Evolutionary conservation across 1,140 invertebrate species (phyloP).

Genomic region (Drosophila funebris): DNA sequence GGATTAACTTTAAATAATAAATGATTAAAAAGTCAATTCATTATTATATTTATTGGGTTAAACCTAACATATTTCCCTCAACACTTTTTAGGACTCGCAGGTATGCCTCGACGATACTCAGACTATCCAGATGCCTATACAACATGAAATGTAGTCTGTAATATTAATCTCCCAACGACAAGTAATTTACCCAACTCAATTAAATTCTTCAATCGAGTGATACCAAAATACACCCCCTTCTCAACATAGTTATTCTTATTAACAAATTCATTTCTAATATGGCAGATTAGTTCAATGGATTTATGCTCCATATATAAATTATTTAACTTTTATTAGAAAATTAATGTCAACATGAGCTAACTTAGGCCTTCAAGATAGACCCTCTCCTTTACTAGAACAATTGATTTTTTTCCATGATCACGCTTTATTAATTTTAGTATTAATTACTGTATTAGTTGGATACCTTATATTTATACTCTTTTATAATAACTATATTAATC

Average conservation of each 20-base stretch:
- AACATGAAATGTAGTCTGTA: slow-evolving; percentile 87
- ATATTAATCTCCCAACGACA: slow-evolving; percentile 83
- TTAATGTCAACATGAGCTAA: slow-evolving; percentile 85
- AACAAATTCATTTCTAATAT: slow-evolving; percentile 84
- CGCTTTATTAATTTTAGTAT: slow-evolving; percentile 85
- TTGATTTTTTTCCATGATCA: slow-evolving; percentile 87
- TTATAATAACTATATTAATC: slow-evolving; percentile 84
- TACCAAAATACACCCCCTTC: slow-evolving; percentile 85
- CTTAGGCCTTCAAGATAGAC: slow-evolving; percentile 85
- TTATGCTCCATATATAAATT: slow-evolving; percentile 87
- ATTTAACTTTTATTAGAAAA: slow-evolving; percentile 84
- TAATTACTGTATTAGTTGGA: slow-evolving; percentile 86
- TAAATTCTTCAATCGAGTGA: slow-evolving; percentile 86
- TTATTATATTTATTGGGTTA: slow-evolving; percentile 87
- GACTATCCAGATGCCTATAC: slow-evolving; percentile 88
- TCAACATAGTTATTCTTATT: slow-evolving; percentile 85
- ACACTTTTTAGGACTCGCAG: slow-evolving; percentile 89
- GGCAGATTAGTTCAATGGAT: slow-evolving; percentile 85
- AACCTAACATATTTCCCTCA: slow-evolving; percentile 91
- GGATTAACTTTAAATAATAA: slow-evolving; percentile 85
- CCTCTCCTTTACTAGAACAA: slow-evolving; percentile 86
- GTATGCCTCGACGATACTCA: slow-evolving; percentile 89
- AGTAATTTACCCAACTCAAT: slow-evolving; percentile 83
- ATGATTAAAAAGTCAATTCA: slow-evolving; percentile 86
- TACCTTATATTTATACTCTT: slow-evolving; percentile 85